These are phyloP conservation scores for Melanotaenia pygmaea DNA, from an alignment of 2,797 vertebrate species.

Conservation along the genomic window DNA sequence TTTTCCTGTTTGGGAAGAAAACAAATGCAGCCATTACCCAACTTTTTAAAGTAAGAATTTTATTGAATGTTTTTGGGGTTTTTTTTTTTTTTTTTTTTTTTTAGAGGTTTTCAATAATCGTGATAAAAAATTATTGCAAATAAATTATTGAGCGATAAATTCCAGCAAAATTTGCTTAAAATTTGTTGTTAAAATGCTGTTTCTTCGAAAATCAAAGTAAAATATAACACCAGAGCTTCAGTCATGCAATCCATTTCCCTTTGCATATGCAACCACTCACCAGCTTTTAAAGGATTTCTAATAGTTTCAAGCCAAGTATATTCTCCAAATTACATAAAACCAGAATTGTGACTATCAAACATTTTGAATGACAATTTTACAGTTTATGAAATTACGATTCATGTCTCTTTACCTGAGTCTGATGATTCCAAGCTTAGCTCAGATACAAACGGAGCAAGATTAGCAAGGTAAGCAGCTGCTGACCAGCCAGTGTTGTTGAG, in stretches of 20 bases:
- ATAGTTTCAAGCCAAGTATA: not conserved
- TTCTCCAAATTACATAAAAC: not conserved
- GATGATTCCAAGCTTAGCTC: conserved; percentile 59
- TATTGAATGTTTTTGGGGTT: too few species aligned
- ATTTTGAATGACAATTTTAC: not conserved
- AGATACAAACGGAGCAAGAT: conserved; percentile 24
- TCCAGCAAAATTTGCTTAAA: conserved; percentile 11
- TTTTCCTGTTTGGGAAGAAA: not conserved
- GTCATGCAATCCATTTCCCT: conserved; percentile 16
- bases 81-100: not conserved
- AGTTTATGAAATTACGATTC: not conserved
- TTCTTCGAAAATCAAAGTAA: conserved; percentile 6
- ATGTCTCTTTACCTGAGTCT: conserved; percentile 69
- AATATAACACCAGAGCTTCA: not conserved
- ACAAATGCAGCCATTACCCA: not conserved
- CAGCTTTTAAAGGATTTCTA: conserved; percentile 8
- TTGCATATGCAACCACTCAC: not conserved
- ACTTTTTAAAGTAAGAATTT: not conserved
- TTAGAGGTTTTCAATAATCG: not conserved
- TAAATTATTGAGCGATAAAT: not conserved
- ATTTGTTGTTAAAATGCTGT: conserved; percentile 5
- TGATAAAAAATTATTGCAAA: not conserved
- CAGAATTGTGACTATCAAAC: not conserved
- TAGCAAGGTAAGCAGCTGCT: conserved; percentile 58
- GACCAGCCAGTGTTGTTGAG: conserved; percentile 72